These are phyloP conservation scores for Drosophila pseudoananassae DNA, from an alignment of 1,140 invertebrate genomes.

Conservation along the genomic window DNA sequence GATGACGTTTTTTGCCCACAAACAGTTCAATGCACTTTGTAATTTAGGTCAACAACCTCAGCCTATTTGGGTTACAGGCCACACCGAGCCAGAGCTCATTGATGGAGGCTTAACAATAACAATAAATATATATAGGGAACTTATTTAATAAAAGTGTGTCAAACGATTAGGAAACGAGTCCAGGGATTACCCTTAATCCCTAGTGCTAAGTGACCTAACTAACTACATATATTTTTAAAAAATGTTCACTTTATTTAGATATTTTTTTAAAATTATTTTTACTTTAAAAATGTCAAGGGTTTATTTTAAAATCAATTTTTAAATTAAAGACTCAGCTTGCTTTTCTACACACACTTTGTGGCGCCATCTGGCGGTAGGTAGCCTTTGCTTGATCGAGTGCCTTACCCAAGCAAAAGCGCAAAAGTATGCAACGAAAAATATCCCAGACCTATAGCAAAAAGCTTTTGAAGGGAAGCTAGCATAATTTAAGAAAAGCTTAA, in stretches of 20 bases:
- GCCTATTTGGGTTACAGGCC: slow-evolving; percentile 62
- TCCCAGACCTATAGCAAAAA: slow-evolving; percentile 8
- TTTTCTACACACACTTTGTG: slow-evolving; percentile 3
- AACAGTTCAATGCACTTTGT: slow-evolving; percentile 80
- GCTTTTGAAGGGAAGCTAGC: slow-evolving; percentile 24
- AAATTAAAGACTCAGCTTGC: neutral
- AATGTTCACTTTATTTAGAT: too few relatives aligned
- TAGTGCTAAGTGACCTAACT: neutral
- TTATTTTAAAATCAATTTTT: neutral
- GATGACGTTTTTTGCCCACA: slow-evolving; percentile 34
- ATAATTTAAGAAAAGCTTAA: neutral
- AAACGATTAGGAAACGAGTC: neutral
- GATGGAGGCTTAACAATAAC: slow-evolving; percentile 1
- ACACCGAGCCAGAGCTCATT: neutral
- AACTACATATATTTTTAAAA: too few relatives aligned
- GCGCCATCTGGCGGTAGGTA: slow-evolving; percentile 16
- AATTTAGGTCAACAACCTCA: slow-evolving; percentile 82
- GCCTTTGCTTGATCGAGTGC: slow-evolving; percentile 19
- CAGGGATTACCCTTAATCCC: neutral
- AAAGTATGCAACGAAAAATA: slow-evolving; percentile 63
- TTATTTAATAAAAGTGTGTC: neutral
- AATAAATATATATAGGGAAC: neutral
- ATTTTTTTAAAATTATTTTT: neutral
- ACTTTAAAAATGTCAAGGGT: neutral
- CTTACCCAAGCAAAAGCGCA: slow-evolving; percentile 26